Percentiles rank a stretch among this genome's conserved stretches.
These are phyloP conservation scores for Oscheius sp. DNA, from an alignment of 1,140 invertebrate genomes.

Conservation along the genomic window DNA sequence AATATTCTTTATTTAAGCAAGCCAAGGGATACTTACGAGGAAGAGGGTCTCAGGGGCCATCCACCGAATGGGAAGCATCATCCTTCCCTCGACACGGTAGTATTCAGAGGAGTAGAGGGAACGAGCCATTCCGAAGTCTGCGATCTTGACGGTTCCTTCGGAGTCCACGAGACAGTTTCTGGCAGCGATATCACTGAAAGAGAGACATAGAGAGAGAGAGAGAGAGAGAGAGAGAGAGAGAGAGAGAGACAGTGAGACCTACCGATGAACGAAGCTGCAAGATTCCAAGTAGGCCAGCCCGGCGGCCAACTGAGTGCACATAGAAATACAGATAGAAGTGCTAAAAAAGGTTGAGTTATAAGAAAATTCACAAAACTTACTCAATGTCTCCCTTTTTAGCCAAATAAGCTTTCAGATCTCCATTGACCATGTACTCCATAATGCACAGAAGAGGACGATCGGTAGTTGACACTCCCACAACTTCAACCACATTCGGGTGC, in stretches of 20 bases:
- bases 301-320: constrained; percentile 43
- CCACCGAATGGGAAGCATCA: constrained; percentile 69
- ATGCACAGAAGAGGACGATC: constrained; percentile 60
- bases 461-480: constrained; percentile 62
- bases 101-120: constrained; percentile 96
- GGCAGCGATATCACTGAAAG: constrained; percentile 40
- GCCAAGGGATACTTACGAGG: not conserved
- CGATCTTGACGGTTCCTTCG: constrained; percentile 81
- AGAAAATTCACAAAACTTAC: constrained; percentile 1
- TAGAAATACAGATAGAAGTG: constrained; percentile 46
- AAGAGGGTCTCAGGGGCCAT: constrained; percentile 76
- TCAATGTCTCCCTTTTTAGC: constrained; percentile 2
- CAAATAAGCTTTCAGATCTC: constrained; percentile 43
- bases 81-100: constrained; percentile 77
- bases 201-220: no score
- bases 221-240: no score
- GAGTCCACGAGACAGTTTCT: constrained; percentile 69
- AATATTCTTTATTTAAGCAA: constrained; percentile 55
- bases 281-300: constrained; percentile 45
- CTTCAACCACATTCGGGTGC: constrained; percentile 63
- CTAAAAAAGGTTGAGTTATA: constrained; percentile 28
- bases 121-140: constrained; percentile 92
- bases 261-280: constrained; percentile 41
- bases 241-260: not conserved
- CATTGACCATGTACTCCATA: constrained; percentile 47